phyloP scores from a whole-genome alignment of 2,113 vertebrate genomes.

The Amia ocellicauda region DNA sequence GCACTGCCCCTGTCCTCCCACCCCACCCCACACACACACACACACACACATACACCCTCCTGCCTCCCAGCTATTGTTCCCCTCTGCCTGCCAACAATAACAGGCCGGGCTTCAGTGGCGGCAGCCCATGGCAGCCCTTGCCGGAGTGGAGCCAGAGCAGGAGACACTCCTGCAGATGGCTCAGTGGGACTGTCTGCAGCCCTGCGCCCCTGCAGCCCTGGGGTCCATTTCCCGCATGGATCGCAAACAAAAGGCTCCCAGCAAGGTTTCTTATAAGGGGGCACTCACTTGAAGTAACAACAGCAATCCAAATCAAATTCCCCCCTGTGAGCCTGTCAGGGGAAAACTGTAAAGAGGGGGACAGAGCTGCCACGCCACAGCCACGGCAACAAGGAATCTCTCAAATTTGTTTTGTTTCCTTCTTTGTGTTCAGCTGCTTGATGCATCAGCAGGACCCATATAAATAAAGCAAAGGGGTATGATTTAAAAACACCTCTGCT shows the following conservation, averaged over 20 bases:
- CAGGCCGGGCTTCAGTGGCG: slow-evolving; percentile 35
- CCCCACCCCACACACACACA: too few species aligned
- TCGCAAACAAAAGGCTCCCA: background rate
- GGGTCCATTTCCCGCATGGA: slow-evolving; percentile 15
- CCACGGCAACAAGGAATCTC: too few species aligned
- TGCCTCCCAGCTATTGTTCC: slow-evolving; percentile 1
- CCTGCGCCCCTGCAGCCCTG: slow-evolving; percentile 34
- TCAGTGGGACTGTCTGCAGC: slow-evolving; percentile 32
- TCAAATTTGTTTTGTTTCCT: too few species aligned
- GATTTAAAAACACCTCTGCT: too few species aligned
- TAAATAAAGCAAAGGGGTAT: too few species aligned
- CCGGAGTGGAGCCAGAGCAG: slow-evolving; percentile 25
- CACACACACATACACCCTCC: slow-evolving; percentile 4
- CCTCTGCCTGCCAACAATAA: slow-evolving; percentile 38
- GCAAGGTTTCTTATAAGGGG: too few species aligned
- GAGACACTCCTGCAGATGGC: slow-evolving; percentile 37
- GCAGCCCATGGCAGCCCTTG: slow-evolving; percentile 25
- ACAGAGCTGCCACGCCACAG: too few species aligned
- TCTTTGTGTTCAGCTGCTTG: too few species aligned
- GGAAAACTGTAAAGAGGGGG: background rate
- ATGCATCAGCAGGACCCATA: too few species aligned
- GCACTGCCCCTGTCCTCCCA: too few species aligned
- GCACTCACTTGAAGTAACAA: too few species aligned
- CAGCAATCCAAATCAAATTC: background rate
- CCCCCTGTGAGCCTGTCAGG: background rate